Conservation (phyloP, 2,888 invertebrate genomes). For the Rotaria magnacalcarata region DNA sequence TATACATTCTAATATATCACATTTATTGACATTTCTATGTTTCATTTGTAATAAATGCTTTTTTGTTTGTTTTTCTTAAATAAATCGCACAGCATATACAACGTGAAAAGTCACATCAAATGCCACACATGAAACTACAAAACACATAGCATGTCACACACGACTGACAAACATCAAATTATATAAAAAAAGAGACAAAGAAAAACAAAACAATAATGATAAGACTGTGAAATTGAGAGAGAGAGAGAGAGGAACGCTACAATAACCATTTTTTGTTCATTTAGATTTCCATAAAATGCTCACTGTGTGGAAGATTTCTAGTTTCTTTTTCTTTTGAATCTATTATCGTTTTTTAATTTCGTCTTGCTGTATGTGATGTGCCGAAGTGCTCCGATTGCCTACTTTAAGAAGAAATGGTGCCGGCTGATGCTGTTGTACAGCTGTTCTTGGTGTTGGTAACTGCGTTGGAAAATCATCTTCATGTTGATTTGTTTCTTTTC, state of each 20-base stretch:
- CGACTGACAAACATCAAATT: not conserved
- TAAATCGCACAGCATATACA: not conserved
- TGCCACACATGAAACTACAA: constrained; percentile 14
- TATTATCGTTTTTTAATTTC: constrained; percentile 27
- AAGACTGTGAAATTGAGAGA: not conserved
- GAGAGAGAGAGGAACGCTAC: not conserved
- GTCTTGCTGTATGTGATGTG: not conserved
- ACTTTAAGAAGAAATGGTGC: constrained; percentile 31
- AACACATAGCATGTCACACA: not conserved
- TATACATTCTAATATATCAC: too few relatives aligned
- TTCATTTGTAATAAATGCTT: too few relatives aligned
- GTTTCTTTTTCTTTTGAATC: too few relatives aligned
- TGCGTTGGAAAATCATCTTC: constrained; percentile 29
- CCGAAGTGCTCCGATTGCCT: constrained; percentile 19
- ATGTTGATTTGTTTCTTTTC: not conserved
- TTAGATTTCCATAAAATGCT: not conserved
- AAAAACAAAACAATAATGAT: not conserved
- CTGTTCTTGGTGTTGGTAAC: constrained; percentile 12
- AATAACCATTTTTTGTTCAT: not conserved
- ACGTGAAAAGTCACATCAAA: not conserved
- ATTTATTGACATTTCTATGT: too few relatives aligned
- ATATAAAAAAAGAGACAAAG: not conserved
- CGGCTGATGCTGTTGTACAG: constrained; percentile 4
- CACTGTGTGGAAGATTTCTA: not conserved
- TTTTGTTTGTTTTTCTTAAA: not conserved